Evolutionary conservation across 2,113 vertebrate genomes (phyloP), one percentile per base, ranked within the genome.

Genomic region (Ciconia stormi): DNA sequence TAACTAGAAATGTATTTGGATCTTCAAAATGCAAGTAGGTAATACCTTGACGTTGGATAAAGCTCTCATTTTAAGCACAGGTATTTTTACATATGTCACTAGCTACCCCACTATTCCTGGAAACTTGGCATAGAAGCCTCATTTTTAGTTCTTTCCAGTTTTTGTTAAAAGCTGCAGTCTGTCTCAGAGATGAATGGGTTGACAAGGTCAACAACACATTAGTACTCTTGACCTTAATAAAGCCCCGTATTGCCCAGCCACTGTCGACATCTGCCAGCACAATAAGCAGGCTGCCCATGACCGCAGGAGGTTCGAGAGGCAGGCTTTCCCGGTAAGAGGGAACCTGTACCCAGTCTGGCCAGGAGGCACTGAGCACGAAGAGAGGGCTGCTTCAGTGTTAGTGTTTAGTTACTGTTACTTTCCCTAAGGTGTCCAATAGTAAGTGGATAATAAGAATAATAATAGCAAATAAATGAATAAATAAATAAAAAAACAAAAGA

Each of bases 191-290:
- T 53, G 3, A 81, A n/a, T 29, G 66, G 17, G 56, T 80, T 1
- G 1, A 70, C 89, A 76, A 65, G 22, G 44, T 71, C 42, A 70
- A 34, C 17, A 67, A 9, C 23, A 40, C 18, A 9, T 58, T 65
- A 59, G 26, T 80, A 47, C 12, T 63, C 21, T 42, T 59, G 67
- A 49, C 46, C 17, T 77, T 65, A 69, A 55, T 32, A 38, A 53
- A 55, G 20, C 25, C 27, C 32, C 4, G 1, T 50, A 23, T 20
- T 40, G 20, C 32, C 27, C 0, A 1, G 12, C 10, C 16, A 7
- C 19, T 47, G 50, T 58, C 1, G 2, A 14, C 9, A 2, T 26
- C n/a, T n/a, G 69, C 16, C 1, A 1, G 26, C 50, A 66, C 13
- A 40, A 11, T 36, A 40, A 69, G 22, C 20, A 80, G 32, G 10